These are phyloP conservation scores for Prosopocoilus inquinatus DNA, from an alignment of 2,888 invertebrate species.

Conservation along the genomic window DNA sequence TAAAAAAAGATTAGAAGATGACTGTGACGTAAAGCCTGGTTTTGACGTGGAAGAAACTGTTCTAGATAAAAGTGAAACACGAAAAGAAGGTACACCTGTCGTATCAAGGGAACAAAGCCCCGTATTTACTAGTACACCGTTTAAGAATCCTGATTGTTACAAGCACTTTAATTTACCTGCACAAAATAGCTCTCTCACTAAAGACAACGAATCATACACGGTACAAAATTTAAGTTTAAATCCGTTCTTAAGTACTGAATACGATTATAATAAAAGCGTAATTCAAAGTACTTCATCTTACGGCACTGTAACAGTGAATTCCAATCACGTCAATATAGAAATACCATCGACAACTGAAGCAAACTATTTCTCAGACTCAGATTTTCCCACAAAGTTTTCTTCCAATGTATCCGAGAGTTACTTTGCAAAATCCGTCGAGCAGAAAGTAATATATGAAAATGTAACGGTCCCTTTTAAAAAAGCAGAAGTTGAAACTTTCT, in stretches of 20 bases:
- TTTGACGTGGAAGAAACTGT: background rate
- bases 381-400: background rate
- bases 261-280: slow-evolving; percentile 15
- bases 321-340: slow-evolving; percentile 37
- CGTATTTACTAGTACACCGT: slow-evolving; percentile 16
- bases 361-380: background rate
- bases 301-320: slow-evolving; percentile 41
- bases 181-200: slow-evolving; percentile 9
- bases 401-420: background rate
- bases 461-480: slow-evolving; percentile 26
- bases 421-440: background rate
- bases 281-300: slow-evolving; percentile 37
- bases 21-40: background rate
- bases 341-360: slow-evolving; percentile 19
- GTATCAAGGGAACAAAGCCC: slow-evolving; percentile 16
- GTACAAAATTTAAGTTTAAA: slow-evolving; percentile 32
- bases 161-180: slow-evolving; percentile 7
- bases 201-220: slow-evolving; percentile 8
- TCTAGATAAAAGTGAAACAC: background rate
- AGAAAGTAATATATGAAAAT: slow-evolving; percentile 32
- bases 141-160: slow-evolving; percentile 8
- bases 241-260: slow-evolving; percentile 41
- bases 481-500: slow-evolving; percentile 7
- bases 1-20: slow-evolving; percentile 4
- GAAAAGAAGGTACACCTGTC: slow-evolving; percentile 18